phyloP scores from a whole-genome alignment of 2,797 vertebrate species.

The Molothrus ater region DNA sequence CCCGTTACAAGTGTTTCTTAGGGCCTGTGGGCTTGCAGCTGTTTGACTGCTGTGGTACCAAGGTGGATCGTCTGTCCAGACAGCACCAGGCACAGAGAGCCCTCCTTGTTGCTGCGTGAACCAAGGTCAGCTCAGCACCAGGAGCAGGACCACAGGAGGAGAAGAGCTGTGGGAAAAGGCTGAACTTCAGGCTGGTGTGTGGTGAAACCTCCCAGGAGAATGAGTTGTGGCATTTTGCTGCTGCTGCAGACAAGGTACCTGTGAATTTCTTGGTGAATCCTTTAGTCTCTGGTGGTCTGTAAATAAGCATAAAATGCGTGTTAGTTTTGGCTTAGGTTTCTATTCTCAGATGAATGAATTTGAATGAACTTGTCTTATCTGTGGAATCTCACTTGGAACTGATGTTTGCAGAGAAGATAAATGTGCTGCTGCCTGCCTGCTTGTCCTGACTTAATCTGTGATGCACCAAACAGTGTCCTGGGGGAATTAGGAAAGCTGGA shows the following conservation, averaged over 20 bases:
- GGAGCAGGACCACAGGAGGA: neutral
- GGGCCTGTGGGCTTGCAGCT: neutral
- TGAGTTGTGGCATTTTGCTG: neutral
- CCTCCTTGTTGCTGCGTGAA: neutral
- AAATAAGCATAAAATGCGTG: conserved; percentile 70
- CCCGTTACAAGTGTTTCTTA: rapidly evolving
- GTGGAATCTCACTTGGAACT: conserved; percentile 65
- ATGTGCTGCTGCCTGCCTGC: conserved; percentile 70
- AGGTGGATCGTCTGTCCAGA: neutral
- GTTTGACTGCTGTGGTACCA: neutral
- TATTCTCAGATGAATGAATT: conserved; percentile 70
- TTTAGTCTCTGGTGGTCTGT: conserved; percentile 70
- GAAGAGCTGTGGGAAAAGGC: neutral
- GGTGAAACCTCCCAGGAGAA: conserved; percentile 19
- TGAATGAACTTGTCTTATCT: conserved; percentile 73
- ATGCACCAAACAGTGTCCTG: conserved; percentile 51
- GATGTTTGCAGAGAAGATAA: conserved; percentile 71
- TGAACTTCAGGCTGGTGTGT: neutral
- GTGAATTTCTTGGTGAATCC: conserved; percentile 56
- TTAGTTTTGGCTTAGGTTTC: conserved; percentile 70
- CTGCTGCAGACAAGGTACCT: conserved; percentile 37
- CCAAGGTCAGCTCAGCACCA: neutral
- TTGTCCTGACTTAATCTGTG: conserved; percentile 68
- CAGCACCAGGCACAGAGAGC: neutral
- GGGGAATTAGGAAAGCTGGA: conserved; percentile 52